Conservation (phyloP, 2,113 vertebrate genomes). For the Microcebus griseorufus region DNA sequence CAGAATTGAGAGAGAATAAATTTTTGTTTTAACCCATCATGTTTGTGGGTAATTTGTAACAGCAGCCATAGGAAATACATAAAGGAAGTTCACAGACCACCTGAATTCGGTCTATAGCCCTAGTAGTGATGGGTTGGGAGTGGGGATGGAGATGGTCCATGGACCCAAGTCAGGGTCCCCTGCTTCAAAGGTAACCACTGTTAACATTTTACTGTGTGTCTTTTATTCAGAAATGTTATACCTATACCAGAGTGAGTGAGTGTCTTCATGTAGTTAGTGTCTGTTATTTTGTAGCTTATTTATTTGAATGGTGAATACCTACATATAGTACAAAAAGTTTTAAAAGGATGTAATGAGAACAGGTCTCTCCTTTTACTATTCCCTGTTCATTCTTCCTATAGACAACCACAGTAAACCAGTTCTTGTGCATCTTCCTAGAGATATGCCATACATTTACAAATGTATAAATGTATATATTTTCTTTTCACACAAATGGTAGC, state of each 20-base stretch:
- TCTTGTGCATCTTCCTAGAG: background rate
- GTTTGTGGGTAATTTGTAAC: no score
- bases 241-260: background rate
- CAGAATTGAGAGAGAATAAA: no score
- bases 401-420: background rate
- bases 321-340: background rate
- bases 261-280: background rate
- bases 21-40: no score
- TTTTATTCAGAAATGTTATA: background rate
- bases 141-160: background rate
- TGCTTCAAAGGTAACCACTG: background rate
- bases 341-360: background rate
- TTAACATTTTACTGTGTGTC: background rate
- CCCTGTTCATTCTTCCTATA: background rate
- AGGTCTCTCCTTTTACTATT: background rate
- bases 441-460: background rate
- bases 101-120: background rate
- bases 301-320: background rate
- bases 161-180: background rate
- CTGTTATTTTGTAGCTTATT: constrained; percentile 2
- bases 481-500: background rate
- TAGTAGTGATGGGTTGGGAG: background rate
- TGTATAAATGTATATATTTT: background rate
- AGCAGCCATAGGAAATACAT: background rate
- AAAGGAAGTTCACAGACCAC: background rate